These are phyloP conservation scores for Xenopus borealis DNA, from an alignment of 2,113 vertebrate species.

Conservation along the genomic window DNA sequence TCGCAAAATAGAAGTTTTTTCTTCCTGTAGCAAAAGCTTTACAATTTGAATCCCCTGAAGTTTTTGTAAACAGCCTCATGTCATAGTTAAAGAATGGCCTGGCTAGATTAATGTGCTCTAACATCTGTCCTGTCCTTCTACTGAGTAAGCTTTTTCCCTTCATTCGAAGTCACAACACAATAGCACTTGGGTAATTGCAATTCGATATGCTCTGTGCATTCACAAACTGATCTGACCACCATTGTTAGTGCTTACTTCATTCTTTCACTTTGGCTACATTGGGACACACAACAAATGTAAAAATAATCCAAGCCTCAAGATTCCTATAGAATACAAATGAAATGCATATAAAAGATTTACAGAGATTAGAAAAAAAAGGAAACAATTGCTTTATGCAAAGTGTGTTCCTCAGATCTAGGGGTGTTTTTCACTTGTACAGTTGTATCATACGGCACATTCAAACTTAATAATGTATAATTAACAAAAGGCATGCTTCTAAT, in stretches of 20 bases:
- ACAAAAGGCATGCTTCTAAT: too few species aligned
- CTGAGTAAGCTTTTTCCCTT: conserved; percentile 12
- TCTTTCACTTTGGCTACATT: background rate
- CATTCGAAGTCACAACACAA: conserved; percentile 21
- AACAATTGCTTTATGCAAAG: background rate
- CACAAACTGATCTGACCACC: conserved; percentile 17
- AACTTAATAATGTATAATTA: too few species aligned
- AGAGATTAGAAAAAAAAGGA: background rate
- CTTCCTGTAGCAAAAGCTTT: conserved; percentile 9
- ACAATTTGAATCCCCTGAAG: conserved; percentile 13
- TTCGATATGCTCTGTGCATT: conserved; percentile 22
- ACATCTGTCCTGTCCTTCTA: conserved; percentile 26
- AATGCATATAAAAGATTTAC: background rate
- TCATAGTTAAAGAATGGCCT: conserved; percentile 21
- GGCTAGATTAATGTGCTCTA: conserved; percentile 31
- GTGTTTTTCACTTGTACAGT: too few species aligned
- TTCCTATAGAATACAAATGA: too few species aligned
- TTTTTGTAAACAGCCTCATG: conserved; percentile 35
- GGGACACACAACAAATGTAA: background rate
- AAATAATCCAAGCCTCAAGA: too few species aligned
- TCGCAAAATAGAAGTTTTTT: conserved; percentile 16
- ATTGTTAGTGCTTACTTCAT: conserved; percentile 1
- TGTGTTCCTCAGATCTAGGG: too few species aligned
- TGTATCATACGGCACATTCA: too few species aligned
- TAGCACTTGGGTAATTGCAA: conserved; percentile 32